phyloP scores from a whole-genome alignment of 2,888 invertebrate genomes.

The Aporophyla lueneburgensis region DNA sequence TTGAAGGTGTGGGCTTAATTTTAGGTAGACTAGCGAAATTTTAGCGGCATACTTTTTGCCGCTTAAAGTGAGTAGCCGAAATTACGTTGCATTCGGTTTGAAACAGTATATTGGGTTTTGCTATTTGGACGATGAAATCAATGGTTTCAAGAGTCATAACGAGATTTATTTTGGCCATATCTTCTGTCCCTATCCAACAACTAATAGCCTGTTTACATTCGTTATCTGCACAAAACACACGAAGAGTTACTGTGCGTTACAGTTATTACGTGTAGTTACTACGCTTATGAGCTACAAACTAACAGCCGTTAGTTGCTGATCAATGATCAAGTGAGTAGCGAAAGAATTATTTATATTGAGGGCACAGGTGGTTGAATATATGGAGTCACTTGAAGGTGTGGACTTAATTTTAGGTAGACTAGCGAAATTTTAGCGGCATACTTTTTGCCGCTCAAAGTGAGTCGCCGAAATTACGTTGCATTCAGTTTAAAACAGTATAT shows the following conservation, averaged over 20 bases:
- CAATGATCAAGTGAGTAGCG: no score
- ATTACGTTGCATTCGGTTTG: background rate
- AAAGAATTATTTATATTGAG: no score
- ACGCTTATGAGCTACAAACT: slow-evolving; percentile 6
- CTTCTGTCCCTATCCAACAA: slow-evolving; percentile 52
- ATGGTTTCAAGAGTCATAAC: no score
- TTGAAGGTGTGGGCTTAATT: background rate
- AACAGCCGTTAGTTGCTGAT: no score
- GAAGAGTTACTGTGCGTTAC: no score
- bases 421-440: no score
- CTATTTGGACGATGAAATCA: no score
- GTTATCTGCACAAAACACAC: no score
- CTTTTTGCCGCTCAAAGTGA: no score
- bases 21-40: background rate
- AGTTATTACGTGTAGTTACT: slow-evolving; percentile 17
- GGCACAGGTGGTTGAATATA: no score
- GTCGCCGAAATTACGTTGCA: no score
- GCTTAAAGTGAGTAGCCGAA: background rate
- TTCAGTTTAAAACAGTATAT: background rate
- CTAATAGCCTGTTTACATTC: slow-evolving; percentile 68
- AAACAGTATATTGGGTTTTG: no score
- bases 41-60: background rate
- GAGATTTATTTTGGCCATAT: background rate
- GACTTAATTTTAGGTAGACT: background rate
- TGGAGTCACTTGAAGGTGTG: background rate